Conservation (phyloP, 53 echinoderm and acorn worm species). For the Stichopus horrens region DNA sequence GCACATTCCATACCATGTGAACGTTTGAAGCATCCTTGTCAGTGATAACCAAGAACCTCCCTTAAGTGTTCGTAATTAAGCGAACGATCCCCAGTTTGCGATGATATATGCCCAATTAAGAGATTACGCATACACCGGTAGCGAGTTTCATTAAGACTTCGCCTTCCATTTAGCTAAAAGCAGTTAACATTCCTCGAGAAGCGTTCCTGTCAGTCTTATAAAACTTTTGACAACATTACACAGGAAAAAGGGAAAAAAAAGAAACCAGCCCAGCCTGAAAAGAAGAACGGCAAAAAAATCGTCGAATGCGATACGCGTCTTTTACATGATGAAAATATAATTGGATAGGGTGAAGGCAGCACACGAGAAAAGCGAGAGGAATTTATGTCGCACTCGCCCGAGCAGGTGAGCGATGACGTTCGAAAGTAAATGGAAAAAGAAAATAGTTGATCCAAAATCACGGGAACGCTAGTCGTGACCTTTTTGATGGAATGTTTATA, state of each 20-base stretch:
- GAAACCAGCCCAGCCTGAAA: not conserved
- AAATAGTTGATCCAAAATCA: no score
- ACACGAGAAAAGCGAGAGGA: not conserved
- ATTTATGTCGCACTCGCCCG: not conserved
- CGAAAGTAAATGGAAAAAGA: not conserved
- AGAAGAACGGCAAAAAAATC: not conserved
- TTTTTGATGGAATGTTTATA: no score
- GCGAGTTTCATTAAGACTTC: slow-evolving; percentile 43
- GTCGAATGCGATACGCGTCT: not conserved
- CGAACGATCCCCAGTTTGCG: slow-evolving; percentile 30
- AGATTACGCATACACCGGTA: slow-evolving; percentile 38
- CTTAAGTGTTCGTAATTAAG: slow-evolving; percentile 38
- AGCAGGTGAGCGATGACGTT: slow-evolving; percentile 35
- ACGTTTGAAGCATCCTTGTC: not conserved
- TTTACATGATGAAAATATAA: slow-evolving; percentile 23
- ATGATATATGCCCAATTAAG: slow-evolving; percentile 46
- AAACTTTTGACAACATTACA: no score
- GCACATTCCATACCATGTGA: no score
- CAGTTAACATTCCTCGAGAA: slow-evolving; percentile 38
- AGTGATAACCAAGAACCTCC: not conserved
- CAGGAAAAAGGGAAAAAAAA: no score
- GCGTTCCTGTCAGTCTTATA: not conserved
- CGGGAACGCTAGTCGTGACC: no score
- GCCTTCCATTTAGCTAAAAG: slow-evolving; percentile 46
- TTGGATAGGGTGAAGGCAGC: not conserved